A percentile compares a stretch with the other conserved stretches of the same genome.
These are phyloP conservation scores for mouse (Mus musculus) DNA, from an alignment of 2,113 vertebrate species.

Conservation along the genomic window DNA sequence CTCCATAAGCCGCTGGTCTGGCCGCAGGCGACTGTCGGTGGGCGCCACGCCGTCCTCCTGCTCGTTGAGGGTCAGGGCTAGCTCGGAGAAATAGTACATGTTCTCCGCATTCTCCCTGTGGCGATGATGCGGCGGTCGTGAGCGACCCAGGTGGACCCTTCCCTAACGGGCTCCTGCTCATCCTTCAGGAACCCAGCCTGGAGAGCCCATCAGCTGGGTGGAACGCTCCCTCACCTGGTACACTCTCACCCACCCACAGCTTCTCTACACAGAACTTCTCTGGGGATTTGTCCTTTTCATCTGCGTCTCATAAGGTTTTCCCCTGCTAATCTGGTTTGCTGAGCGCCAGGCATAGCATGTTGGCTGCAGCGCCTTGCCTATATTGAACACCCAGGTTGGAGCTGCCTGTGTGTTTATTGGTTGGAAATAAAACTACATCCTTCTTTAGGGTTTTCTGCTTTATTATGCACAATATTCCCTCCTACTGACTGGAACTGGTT, in stretches of 20 bases:
- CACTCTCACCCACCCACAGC: neutral
- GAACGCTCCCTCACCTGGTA: too few species aligned
- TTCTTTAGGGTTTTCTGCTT: neutral
- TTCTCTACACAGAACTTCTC: neutral
- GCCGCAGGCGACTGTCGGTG: conserved; percentile 94
- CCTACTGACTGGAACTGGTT: neutral
- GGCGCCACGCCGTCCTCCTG: conserved; percentile 91
- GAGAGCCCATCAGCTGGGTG: neutral
- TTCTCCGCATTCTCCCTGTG: conserved; percentile 95
- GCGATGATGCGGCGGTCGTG: fast-evolving
- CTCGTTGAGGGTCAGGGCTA: conserved; percentile 97
- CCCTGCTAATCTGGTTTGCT: neutral
- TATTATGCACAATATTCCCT: neutral
- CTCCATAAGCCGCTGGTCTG: conserved; percentile 97
- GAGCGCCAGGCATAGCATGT: neutral
- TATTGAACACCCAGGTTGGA: neutral
- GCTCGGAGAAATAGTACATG: conserved; percentile 97
- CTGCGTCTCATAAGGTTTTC: neutral
- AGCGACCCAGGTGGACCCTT: neutral
- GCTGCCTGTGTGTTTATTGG: neutral
- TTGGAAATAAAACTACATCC: neutral
- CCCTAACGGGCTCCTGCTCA: too few species aligned
- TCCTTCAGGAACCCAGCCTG: neutral
- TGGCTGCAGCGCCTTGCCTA: neutral
- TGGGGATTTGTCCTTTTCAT: neutral